Evolutionary conservation across 2,797 vertebrate species (phyloP), one percentile per base, ranked within the genome.

Genomic region (Argyrosomus regius): DNA sequence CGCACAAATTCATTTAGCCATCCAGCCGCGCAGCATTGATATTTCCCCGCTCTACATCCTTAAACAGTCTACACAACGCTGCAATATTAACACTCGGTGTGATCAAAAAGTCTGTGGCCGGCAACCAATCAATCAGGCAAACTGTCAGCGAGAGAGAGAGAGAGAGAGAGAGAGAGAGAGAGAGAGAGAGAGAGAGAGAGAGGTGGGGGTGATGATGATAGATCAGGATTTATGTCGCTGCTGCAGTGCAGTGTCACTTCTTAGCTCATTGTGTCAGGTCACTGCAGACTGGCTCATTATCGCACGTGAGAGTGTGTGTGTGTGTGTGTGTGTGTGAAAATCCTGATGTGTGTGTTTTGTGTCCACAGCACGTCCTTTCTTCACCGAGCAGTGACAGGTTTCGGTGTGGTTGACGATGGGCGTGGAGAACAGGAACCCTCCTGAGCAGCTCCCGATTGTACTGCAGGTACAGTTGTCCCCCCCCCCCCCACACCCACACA

Each of bases 381-480:
- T 99, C 0, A 97, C 97, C 0, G 98, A 99, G 92, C 98, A 99
- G 95, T 99, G 86, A 99, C 98, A 0, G 98, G 0, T 99, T 99
- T 94, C 96, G 94, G 98, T 99, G 80, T 99, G 98, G 98, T 88
- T 99, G 80, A 98, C 97, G 0, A 99, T 99, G 97, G 98, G 98
- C 0, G 97, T 99, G 90, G 98, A 99, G 93, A 99, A 99, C 95
- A 94, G 98, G 84, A 99, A 97, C 90, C 98, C 98, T 1, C 98
- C 98, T 0, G 98, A 99, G 91, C 98, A 99, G 91, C 97, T 99
- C 5, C 98, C 97, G 14, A 99, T 99, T 0, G 97, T 99, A 0
- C 89, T 99, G 57, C 98, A 99, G 97, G 98, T 98, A 92, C n/a
- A 28, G 2, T n/a, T n/a, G n/a, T n/a, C n/a, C n/a, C n/a, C n/a